These are phyloP conservation scores for Clusia tigrina DNA, from an alignment of 2,888 invertebrate species.

Conservation along the genomic window DNA sequence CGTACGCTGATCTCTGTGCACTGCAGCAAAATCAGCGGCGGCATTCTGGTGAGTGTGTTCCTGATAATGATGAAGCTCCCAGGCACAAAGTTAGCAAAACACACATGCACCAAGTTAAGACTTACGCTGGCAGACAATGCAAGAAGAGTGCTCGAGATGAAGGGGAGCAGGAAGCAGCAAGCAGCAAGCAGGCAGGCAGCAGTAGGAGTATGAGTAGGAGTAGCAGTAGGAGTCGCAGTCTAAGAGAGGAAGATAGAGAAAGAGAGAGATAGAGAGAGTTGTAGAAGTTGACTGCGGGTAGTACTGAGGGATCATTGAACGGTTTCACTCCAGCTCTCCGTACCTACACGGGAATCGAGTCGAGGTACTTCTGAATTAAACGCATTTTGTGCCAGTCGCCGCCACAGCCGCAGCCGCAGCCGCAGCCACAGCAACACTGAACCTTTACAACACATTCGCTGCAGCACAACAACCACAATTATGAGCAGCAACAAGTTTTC, in stretches of 20 bases:
- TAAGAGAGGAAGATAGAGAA: background rate
- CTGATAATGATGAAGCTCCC: background rate
- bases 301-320: background rate
- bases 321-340: too few species aligned
- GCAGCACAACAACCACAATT: background rate
- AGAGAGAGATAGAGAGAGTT: background rate
- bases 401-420: background rate
- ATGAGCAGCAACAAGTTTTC: conserved; percentile 16
- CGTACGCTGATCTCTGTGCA: too few species aligned
- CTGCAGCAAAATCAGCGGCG: background rate
- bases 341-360: too few species aligned
- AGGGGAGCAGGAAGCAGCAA: background rate
- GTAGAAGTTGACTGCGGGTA: too few species aligned
- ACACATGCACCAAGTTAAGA: background rate
- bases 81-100: background rate
- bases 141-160: background rate
- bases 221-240: too few species aligned
- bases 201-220: background rate
- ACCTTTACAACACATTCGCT: background rate
- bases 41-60: background rate
- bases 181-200: background rate
- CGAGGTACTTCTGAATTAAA: conserved; percentile 2
- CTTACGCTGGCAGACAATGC: too few species aligned
- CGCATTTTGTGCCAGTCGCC: background rate
- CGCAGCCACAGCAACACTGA: too few species aligned